These are phyloP conservation scores for Hirtodrosophila alboralis DNA, from an alignment of 2,888 invertebrate genomes.

Conservation along the genomic window DNA sequence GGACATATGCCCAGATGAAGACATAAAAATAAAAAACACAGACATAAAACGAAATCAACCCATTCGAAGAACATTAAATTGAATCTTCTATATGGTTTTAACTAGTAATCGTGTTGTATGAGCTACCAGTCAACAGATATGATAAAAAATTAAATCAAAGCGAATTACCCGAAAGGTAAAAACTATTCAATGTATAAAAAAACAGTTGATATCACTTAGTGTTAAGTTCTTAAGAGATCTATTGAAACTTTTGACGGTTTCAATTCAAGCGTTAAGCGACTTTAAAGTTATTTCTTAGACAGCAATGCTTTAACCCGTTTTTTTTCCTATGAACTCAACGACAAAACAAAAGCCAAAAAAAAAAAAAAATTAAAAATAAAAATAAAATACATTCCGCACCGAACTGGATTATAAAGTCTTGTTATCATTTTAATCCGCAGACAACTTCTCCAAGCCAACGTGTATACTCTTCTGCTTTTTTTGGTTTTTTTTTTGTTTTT, in stretches of 20 bases:
- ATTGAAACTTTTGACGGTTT: conserved; percentile 34
- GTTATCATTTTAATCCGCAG: conserved; percentile 79
- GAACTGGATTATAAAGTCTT: conserved; percentile 49
- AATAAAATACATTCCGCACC: conserved; percentile 7
- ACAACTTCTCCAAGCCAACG: background rate
- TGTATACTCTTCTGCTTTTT: too few relatives aligned
- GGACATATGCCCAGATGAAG: conserved; percentile 62
- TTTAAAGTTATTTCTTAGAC: background rate
- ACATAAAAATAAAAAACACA: conserved; percentile 56
- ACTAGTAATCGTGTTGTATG: background rate
- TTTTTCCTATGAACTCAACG: conserved; percentile 34
- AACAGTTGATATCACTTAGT: conserved; percentile 24
- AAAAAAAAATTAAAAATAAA: conserved; percentile 5
- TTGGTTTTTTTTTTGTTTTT: conserved; percentile 50
- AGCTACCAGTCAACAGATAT: conserved; percentile 14
- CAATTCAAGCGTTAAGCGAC: conserved; percentile 54
- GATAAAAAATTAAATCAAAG: conserved; percentile 31
- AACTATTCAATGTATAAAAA: conserved; percentile 18
- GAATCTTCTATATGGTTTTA: conserved; percentile 1
- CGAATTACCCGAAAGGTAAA: conserved; percentile 18
- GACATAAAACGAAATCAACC: conserved; percentile 51
- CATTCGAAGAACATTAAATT: conserved; percentile 38
- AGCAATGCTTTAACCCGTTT: too few relatives aligned
- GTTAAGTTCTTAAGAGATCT: conserved; percentile 2
- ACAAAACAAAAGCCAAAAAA: conserved; percentile 31